These are phyloP conservation scores for Pogonomyrmex barbatus DNA, from an alignment of 1,140 invertebrate species.

Conservation along the genomic window DNA sequence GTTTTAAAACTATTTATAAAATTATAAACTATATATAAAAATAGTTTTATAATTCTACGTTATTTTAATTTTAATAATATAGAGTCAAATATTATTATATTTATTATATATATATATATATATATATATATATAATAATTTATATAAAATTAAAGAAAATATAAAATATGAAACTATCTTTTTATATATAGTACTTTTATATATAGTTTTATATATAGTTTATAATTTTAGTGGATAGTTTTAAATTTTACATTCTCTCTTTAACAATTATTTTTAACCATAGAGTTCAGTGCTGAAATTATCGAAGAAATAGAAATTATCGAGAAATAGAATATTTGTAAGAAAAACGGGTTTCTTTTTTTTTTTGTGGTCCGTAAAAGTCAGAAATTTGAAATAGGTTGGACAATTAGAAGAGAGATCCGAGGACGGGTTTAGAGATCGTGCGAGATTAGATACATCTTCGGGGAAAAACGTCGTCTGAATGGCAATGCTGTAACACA, in stretches of 20 bases:
- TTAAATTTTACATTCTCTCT: neutral
- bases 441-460: conserved; percentile 62
- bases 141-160: no score
- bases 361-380: conserved; percentile 4
- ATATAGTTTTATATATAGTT: no score
- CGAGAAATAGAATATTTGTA: neutral
- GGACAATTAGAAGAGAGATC: neutral
- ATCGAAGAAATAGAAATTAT: neutral
- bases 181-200: no score
- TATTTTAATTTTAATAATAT: no score
- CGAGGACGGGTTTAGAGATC: conserved; percentile 34
- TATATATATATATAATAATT: no score
- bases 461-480: conserved; percentile 5
- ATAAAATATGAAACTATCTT: no score
- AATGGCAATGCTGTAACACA: conserved; percentile 49
- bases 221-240: neutral
- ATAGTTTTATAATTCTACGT: neutral
- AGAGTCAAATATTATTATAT: no score
- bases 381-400: neutral
- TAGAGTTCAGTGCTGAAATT: neutral
- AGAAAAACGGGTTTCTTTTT: conserved; percentile 16
- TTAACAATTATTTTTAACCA: neutral
- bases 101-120: no score
- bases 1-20: no score
- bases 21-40: neutral